phyloP scores from a whole-genome alignment of 2,888 invertebrate species.

The Drosophila nigricruria region DNA sequence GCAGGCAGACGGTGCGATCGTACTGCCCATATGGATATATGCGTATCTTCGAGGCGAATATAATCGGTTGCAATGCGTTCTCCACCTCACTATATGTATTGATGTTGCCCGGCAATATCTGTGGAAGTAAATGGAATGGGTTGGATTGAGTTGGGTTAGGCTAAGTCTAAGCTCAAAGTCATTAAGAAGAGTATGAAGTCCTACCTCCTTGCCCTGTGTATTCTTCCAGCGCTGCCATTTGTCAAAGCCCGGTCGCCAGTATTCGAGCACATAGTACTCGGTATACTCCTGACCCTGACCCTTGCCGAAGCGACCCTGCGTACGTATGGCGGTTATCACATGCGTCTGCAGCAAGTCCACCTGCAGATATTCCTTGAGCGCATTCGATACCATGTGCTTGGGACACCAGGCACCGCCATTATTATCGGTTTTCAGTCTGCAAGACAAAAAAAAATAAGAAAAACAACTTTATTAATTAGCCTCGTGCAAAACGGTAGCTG shows the following conservation, averaged over 20 bases:
- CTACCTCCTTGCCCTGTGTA: slow-evolving; percentile 90
- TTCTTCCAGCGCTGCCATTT: slow-evolving; percentile 92
- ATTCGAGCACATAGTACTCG: slow-evolving; percentile 91
- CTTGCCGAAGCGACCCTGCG: slow-evolving; percentile 94
- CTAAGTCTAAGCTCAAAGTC: neutral
- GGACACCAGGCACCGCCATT: slow-evolving; percentile 96
- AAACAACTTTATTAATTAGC: slow-evolving; percentile 69
- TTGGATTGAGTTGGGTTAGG: neutral
- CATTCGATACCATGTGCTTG: slow-evolving; percentile 89
- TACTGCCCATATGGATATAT: slow-evolving; percentile 92
- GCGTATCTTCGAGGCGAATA: slow-evolving; percentile 91
- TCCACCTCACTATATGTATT: slow-evolving; percentile 92
- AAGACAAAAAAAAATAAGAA: slow-evolving; percentile 32
- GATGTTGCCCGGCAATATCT: slow-evolving; percentile 92
- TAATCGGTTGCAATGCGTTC: slow-evolving; percentile 90
- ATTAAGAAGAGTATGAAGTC: too few relatives aligned
- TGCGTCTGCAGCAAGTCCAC: slow-evolving; percentile 89
- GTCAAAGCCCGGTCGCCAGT: slow-evolving; percentile 90
- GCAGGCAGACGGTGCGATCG: slow-evolving; percentile 92
- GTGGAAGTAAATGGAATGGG: slow-evolving; percentile 49
- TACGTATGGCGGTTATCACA: slow-evolving; percentile 90
- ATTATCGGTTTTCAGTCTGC: slow-evolving; percentile 91
- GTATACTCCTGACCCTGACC: slow-evolving; percentile 93
- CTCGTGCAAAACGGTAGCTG: slow-evolving; percentile 49
- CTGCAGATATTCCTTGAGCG: slow-evolving; percentile 91